A percentile compares a stretch with the other conserved stretches of the same genome.
These are phyloP conservation scores for Noturus placidus DNA, from an alignment of 2,113 vertebrate species.

Conservation along the genomic window DNA sequence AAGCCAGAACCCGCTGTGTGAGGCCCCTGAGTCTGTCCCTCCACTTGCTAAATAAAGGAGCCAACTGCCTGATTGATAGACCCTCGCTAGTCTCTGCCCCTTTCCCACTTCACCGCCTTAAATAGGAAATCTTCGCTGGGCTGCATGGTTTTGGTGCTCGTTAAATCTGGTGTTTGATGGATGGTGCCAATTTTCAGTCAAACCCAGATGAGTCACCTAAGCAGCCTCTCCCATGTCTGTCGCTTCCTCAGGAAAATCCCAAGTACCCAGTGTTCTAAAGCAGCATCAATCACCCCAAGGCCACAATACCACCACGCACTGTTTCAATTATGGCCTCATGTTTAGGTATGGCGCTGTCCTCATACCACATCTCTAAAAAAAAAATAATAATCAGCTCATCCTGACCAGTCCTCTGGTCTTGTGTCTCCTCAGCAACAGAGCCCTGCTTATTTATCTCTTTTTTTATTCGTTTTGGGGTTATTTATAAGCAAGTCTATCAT, in stretches of 20 bases:
- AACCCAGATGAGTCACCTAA: conserved; percentile 73
- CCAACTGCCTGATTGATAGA: conserved; percentile 79
- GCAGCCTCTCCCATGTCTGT: conserved; percentile 63
- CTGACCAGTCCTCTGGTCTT: conserved; percentile 24
- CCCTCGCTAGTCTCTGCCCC: conserved; percentile 70
- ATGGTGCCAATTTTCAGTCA: conserved; percentile 78
- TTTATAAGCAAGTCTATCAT: conserved; percentile 55
- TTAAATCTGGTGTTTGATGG: conserved; percentile 77
- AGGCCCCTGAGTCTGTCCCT: conserved; percentile 70
- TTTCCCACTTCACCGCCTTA: conserved; percentile 69
- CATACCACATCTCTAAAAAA: neutral
- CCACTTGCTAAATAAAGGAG: conserved; percentile 79
- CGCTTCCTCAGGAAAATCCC: conserved; percentile 71
- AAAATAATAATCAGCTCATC: conserved; percentile 25
- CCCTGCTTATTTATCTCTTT: conserved; percentile 44
- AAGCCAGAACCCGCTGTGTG: conserved; percentile 71
- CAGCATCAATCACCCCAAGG: conserved; percentile 72
- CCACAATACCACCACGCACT: conserved; percentile 55
- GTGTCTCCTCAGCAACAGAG: conserved; percentile 45
- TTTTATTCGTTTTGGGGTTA: conserved; percentile 54
- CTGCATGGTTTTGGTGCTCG: conserved; percentile 66
- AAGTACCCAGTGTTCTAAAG: conserved; percentile 68
- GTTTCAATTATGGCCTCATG: conserved; percentile 70
- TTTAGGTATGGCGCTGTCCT: conserved; percentile 39
- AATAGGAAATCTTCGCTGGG: conserved; percentile 73